Percentiles rank a stretch among this genome's conserved stretches.
Conservation (phyloP, 1,140 invertebrate genomes). For the Thaumatotibia leucotreta region DNA sequence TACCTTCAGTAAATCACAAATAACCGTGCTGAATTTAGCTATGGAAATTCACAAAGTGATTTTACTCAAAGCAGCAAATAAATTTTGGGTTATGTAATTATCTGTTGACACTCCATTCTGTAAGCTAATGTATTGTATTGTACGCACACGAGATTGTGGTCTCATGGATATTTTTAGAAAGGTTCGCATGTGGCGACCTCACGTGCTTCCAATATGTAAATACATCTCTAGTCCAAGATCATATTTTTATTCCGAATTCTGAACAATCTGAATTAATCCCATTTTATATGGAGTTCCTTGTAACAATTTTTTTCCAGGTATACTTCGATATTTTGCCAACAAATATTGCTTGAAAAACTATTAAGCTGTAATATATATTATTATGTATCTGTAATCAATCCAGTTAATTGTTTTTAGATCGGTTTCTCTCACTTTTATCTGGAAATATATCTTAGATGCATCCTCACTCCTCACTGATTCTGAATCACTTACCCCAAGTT, state of each 20-base stretch:
- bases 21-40: neutral
- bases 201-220: neutral
- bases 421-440: too few relatives aligned
- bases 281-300: too few relatives aligned
- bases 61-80: neutral
- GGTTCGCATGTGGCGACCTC: neutral
- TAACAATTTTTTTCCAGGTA: too few relatives aligned
- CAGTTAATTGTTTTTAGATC: too few relatives aligned
- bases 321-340: too few relatives aligned
- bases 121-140: neutral
- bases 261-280: too few relatives aligned
- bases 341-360: too few relatives aligned
- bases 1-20: neutral
- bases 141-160: neutral
- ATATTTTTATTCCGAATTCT: neutral
- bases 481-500: too few relatives aligned
- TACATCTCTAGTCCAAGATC: neutral
- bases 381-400: too few relatives aligned
- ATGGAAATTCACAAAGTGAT: neutral
- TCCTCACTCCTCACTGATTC: too few relatives aligned
- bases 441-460: too few relatives aligned
- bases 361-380: too few relatives aligned
- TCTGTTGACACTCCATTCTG: neutral
- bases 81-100: neutral
- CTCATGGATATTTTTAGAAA: neutral